These are phyloP conservation scores for Sebastes hubbsi DNA, from an alignment of 2,797 vertebrate species.

Conservation along the genomic window DNA sequence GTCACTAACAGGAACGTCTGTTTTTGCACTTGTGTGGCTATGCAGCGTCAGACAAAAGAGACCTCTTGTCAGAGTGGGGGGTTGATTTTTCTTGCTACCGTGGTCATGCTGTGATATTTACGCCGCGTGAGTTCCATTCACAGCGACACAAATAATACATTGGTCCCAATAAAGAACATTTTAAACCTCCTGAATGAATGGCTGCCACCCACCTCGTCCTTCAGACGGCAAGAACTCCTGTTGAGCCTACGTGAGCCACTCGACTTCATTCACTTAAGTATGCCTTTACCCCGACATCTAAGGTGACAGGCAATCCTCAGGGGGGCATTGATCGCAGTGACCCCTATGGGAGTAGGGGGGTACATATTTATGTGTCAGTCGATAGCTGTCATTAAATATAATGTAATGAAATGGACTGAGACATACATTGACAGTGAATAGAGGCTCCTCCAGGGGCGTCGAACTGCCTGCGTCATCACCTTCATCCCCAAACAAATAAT, in stretches of 20 bases:
- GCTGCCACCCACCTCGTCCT: constrained; percentile 44
- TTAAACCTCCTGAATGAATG: constrained; percentile 17
- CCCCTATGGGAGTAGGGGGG: constrained; percentile 64
- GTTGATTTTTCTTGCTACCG: neutral
- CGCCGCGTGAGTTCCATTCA: neutral
- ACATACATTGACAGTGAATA: constrained; percentile 36
- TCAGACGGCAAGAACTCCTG: constrained; percentile 42
- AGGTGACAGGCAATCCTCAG: constrained; percentile 68
- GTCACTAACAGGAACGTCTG: constrained; percentile 62
- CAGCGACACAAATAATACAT: neutral
- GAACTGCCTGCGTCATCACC: constrained; percentile 55
- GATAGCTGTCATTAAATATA: constrained; percentile 72
- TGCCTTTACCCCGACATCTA: constrained; percentile 63
- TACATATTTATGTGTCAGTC: constrained; percentile 75
- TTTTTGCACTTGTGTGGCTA: constrained; percentile 56
- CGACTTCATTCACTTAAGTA: constrained; percentile 59
- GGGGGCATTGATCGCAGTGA: constrained; percentile 76
- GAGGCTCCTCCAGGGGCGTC: constrained; percentile 20
- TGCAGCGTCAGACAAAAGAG: constrained; percentile 10
- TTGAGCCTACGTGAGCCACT: constrained; percentile 47
- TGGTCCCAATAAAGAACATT: constrained; percentile 31
- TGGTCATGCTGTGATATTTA: constrained; percentile 18
- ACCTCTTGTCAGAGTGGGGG: constrained; percentile 1
- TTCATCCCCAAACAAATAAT: constrained; percentile 29
- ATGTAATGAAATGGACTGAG: constrained; percentile 53